Conservation (phyloP, 2,888 invertebrate genomes). For the Exocentrus adspersus region DNA sequence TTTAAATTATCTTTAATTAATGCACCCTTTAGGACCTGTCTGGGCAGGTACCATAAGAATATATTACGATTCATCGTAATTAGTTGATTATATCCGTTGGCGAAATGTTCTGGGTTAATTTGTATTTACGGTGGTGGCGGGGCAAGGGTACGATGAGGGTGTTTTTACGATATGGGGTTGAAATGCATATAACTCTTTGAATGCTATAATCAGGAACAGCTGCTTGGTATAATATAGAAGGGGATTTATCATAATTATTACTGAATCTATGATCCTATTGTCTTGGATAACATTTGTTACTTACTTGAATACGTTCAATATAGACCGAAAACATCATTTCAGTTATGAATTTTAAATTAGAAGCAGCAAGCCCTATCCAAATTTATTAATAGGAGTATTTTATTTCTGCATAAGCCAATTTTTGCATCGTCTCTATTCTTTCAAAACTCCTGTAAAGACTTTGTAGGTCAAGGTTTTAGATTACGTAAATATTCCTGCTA, state of each 20-base stretch:
- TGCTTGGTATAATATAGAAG: no score
- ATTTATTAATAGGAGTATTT: no score
- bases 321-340: no score
- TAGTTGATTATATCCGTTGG: constrained; percentile 3
- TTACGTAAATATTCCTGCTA: neutral
- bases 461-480: neutral
- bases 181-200: neutral
- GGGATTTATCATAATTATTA: neutral
- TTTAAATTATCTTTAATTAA: constrained; percentile 14
- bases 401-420: no score
- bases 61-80: constrained; percentile 10
- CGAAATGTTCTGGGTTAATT: constrained; percentile 4
- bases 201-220: no score
- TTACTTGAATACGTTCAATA: no score
- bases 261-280: neutral
- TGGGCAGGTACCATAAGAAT: constrained; percentile 1
- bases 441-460: no score
- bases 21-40: neutral
- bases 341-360: no score
- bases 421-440: no score
- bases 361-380: no score
- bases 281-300: no score
- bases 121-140: constrained; percentile 3
- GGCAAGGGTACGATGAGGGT: neutral
- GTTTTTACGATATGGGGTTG: neutral